phyloP scores from a whole-genome alignment of 2,113 vertebrate genomes.

The Gambusia holbrooki region DNA sequence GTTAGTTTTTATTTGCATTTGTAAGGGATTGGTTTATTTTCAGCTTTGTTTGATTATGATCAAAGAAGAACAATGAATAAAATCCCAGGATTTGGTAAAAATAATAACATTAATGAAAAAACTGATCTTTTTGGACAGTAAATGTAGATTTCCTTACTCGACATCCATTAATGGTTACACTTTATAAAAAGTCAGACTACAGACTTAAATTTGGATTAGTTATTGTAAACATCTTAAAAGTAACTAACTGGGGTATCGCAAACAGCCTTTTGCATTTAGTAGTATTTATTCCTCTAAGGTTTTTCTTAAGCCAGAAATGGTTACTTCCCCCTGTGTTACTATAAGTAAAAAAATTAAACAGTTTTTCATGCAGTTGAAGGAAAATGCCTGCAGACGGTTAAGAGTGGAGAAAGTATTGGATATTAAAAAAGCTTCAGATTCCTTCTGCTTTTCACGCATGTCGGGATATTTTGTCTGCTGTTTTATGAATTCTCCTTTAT shows the following conservation, averaged over 20 bases:
- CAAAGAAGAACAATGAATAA: not conserved
- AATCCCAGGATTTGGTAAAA: not conserved
- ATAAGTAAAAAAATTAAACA: not conserved
- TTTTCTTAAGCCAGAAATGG: not conserved
- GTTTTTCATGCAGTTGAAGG: not conserved
- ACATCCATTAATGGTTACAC: too few relatives aligned
- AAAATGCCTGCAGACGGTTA: not conserved
- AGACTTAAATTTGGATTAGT: not conserved
- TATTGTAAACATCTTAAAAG: not conserved
- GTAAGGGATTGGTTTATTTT: not conserved
- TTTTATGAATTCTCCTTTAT: not conserved
- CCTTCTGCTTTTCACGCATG: not conserved
- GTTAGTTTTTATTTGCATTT: not conserved
- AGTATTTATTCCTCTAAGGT: not conserved
- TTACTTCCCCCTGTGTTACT: not conserved
- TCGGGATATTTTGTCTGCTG: not conserved
- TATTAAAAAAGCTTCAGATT: not conserved
- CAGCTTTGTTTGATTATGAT: not conserved
- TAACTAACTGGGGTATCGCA: not conserved
- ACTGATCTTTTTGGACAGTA: not conserved
- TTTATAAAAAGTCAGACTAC: not conserved
- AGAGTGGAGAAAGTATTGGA: not conserved
- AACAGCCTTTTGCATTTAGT: not conserved
- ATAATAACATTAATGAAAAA: not conserved
- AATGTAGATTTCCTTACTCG: too few relatives aligned